phyloP scores from a whole-genome alignment of 2,113 vertebrate genomes.

The Chloropsis cyanopogon region DNA sequence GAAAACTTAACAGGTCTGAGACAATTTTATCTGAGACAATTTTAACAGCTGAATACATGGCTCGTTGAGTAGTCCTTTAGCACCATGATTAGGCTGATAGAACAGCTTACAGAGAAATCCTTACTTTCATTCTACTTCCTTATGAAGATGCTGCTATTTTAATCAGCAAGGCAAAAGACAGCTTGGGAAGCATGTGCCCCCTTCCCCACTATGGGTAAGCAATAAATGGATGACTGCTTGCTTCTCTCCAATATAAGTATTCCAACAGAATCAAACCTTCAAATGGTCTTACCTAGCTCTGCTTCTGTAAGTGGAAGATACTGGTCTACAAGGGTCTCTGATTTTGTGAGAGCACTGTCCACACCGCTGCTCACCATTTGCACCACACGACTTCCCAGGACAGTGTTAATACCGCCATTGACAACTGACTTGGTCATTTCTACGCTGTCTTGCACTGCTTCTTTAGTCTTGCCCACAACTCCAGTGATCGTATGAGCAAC shows the following conservation, averaged over 20 bases:
- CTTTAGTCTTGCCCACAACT: constrained; percentile 75
- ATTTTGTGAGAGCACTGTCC: constrained; percentile 77
- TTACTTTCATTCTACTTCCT: neutral
- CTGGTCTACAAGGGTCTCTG: constrained; percentile 80
- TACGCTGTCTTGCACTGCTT: constrained; percentile 79
- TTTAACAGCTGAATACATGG: neutral
- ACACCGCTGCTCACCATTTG: constrained; percentile 69
- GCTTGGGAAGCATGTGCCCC: neutral
- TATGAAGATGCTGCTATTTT: neutral
- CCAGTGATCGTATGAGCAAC: constrained; percentile 79
- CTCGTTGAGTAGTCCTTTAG: neutral
- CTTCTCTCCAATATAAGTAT: neutral
- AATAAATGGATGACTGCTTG: neutral
- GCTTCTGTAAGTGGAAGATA: constrained; percentile 81
- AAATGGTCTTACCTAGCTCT: constrained; percentile 76
- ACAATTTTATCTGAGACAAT: neutral
- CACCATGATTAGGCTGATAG: neutral
- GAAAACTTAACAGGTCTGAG: neutral
- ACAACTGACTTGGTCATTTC: constrained; percentile 83
- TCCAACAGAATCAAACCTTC: neutral
- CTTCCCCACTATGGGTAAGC: neutral
- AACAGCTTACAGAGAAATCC: neutral
- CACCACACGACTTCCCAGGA: constrained; percentile 74
- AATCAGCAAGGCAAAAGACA: neutral
- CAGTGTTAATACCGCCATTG: constrained; percentile 77